Evolutionary conservation across 2,888 invertebrate genomes (phyloP).

Genomic region (Melieria picta): DNA sequence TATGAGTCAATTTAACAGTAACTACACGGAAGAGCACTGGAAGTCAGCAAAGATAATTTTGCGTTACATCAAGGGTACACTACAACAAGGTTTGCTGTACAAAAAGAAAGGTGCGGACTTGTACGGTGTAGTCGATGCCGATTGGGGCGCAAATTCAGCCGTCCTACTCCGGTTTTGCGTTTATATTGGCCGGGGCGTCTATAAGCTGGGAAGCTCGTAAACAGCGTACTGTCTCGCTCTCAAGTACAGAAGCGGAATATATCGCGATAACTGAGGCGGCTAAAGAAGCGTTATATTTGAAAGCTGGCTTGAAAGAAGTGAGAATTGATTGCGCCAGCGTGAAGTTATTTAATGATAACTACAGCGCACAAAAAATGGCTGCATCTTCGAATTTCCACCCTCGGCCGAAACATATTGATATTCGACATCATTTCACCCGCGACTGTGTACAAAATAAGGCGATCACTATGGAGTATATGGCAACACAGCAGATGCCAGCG

Average conservation of each 20-base stretch:
- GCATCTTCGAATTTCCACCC: slow-evolving; percentile 4
- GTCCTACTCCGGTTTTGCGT: slow-evolving; percentile 29
- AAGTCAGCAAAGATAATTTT: background rate
- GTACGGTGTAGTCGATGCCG: slow-evolving; percentile 23
- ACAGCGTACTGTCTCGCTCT: slow-evolving; percentile 28
- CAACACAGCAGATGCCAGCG: slow-evolving; percentile 40
- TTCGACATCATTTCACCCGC: slow-evolving; percentile 37
- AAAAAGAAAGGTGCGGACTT: background rate
- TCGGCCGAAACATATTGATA: slow-evolving; percentile 42
- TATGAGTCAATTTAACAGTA: background rate
- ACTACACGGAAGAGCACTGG: background rate
- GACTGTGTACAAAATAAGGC: slow-evolving; percentile 29
- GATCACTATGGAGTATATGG: slow-evolving; percentile 37
- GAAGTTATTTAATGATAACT: slow-evolving; percentile 15
- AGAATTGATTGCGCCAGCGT: slow-evolving; percentile 8
- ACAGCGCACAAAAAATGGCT: slow-evolving; percentile 15
- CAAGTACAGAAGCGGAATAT: slow-evolving; percentile 18
- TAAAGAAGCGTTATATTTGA: slow-evolving; percentile 17
- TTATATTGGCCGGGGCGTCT: slow-evolving; percentile 8
- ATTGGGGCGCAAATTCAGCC: slow-evolving; percentile 22
- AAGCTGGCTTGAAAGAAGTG: slow-evolving; percentile 3
- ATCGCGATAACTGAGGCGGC: slow-evolving; percentile 13
- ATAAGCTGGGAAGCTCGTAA: slow-evolving; percentile 32
- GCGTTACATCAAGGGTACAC: background rate
- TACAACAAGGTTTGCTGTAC: background rate